Evolutionary conservation across 2,888 invertebrate genomes (phyloP), one percentile per base, ranked within the genome.

Genomic region (Aproaerema taeniolella): DNA sequence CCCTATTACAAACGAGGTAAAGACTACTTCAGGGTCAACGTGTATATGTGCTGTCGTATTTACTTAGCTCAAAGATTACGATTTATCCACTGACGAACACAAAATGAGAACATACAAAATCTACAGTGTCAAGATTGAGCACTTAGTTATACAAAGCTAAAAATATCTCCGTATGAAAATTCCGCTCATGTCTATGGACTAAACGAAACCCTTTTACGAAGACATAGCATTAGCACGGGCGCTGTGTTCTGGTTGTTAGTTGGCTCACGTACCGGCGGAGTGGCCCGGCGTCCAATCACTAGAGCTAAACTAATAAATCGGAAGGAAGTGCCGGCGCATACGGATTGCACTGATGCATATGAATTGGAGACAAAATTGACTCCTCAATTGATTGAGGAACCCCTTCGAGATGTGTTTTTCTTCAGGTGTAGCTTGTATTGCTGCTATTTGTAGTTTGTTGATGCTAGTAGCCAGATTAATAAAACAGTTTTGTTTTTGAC

Each of bases 271-370:
- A 38, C 53, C 42, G 36, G 48, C 30, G 43, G 68, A 73, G 72
- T 68, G 69, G 66, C 58, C 61, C 72, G 56, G 52, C 67, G 68
- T 61, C 78, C 78, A 77, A 78, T 78, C 78, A 76, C 76, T 76
- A 67, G 57, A 65, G 56, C 63, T 78, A 77, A 79, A 77, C 79
- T 76, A 79, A 80, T 79, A 75, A 73, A 65, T 65, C 66, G 71
- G 71, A 76, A 71, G 71, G 62, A 61, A 61, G 70, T 73, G 75
- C 72, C 55, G 59, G 71, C 74, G 77, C 79, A 78, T 61, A 67
- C 71, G 60, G 60, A 67, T 60, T 61, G 55, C 65, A 62, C 37
- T 30, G 53, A 48, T 55, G 58, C 56, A 56, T 59, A 48, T 50
- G 47, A 55, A 58, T 50, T 41, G 39, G 40, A 43, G 38, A 17